Conservation (phyloP, 2,888 invertebrate species). For the Eudemis profundana region DNA sequence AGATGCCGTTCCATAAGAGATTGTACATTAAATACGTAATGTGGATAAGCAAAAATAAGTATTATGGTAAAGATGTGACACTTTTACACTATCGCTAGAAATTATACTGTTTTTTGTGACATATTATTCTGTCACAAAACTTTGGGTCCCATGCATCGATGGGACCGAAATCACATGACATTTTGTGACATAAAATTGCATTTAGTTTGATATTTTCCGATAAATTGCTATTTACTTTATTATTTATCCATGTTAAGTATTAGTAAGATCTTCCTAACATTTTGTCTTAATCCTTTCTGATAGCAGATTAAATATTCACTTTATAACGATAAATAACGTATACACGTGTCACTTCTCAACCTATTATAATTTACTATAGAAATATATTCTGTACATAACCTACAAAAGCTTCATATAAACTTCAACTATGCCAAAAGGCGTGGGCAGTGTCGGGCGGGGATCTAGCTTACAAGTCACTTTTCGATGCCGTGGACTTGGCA, state of each 20-base stretch:
- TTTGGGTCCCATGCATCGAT: no score
- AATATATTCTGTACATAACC: slow-evolving; percentile 15
- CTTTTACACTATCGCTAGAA: neutral
- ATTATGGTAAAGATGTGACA: slow-evolving; percentile 8
- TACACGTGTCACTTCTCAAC: slow-evolving; percentile 5
- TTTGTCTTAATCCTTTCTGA: no score
- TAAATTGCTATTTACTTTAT: no score
- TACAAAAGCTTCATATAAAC: slow-evolving; percentile 21
- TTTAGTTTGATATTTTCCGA: no score
- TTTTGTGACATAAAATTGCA: no score
- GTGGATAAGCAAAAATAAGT: neutral
- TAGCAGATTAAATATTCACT: neutral
- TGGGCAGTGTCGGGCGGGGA: slow-evolving; percentile 45
- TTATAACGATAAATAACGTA: neutral
- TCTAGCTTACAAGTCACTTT: slow-evolving; percentile 16
- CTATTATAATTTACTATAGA: neutral
- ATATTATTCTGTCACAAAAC: neutral
- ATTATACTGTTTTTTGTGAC: neutral
- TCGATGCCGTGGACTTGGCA: slow-evolving; percentile 48
- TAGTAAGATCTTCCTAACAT: no score
- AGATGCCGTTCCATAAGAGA: slow-evolving; percentile 18
- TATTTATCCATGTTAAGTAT: no score
- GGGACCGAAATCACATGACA: no score
- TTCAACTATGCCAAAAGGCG: slow-evolving; percentile 44
- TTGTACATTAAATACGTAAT: slow-evolving; percentile 1